These are phyloP conservation scores for Cherax quadricarinatus DNA, from an alignment of 1,140 invertebrate genomes.

Conservation along the genomic window DNA sequence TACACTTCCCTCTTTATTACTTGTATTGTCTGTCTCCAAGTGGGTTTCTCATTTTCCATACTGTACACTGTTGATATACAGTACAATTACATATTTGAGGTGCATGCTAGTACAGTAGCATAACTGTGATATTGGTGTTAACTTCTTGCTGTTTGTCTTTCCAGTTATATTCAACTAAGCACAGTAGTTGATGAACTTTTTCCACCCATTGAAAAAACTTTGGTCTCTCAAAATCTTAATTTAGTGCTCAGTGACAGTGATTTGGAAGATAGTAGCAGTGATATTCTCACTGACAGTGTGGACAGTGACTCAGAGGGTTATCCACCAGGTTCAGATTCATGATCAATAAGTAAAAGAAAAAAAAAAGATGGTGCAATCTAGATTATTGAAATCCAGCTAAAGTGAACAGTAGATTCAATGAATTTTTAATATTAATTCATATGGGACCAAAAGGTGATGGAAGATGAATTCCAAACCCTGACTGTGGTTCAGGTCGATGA, in stretches of 20 bases:
- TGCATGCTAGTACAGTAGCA: not conserved
- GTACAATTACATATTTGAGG: too few species aligned
- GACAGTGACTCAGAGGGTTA: slow-evolving; percentile 64
- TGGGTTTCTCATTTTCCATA: too few species aligned
- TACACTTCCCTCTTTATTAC: too few species aligned
- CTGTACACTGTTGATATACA: too few species aligned
- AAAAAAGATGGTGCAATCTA: not conserved
- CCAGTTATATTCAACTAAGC: slow-evolving; percentile 93
- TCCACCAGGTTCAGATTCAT: slow-evolving; percentile 12
- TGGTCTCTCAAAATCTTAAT: slow-evolving; percentile 54
- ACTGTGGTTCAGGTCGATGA: slow-evolving; percentile 15
- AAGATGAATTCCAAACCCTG: slow-evolving; percentile 12
- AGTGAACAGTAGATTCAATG: not conserved
- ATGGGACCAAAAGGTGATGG: slow-evolving; percentile 12
- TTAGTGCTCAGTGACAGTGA: slow-evolving; percentile 61
- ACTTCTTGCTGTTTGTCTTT: slow-evolving; percentile 78
- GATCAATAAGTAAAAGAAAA: not conserved
- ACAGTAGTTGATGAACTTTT: slow-evolving; percentile 94
- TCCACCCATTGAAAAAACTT: slow-evolving; percentile 79
- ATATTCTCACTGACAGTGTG: slow-evolving; percentile 29
- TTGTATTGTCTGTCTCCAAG: too few species aligned
- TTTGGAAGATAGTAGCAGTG: slow-evolving; percentile 23
- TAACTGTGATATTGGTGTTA: slow-evolving; percentile 75
- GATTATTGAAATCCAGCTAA: not conserved
- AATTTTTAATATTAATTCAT: not conserved